Conservation (phyloP, 2,113 vertebrate species). For the Seriola dumerili region DNA sequence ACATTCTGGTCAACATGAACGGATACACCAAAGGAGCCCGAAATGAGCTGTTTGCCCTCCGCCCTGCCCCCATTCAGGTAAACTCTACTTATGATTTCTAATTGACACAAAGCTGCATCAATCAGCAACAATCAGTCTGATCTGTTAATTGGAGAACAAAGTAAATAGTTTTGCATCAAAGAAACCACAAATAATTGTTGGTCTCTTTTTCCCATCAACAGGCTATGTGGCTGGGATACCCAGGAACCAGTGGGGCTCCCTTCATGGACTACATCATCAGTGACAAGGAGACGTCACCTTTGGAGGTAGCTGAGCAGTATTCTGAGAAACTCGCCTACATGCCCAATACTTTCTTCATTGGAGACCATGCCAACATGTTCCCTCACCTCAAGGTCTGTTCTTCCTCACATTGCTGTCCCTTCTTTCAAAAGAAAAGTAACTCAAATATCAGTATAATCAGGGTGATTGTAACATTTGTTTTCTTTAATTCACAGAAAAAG, state of each 20-base stretch:
- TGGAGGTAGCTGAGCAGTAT: constrained; percentile 96
- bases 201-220: constrained; percentile 56
- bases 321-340: constrained; percentile 99
- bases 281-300: constrained; percentile 97
- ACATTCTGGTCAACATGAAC: constrained; percentile 99
- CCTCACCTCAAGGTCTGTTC: constrained; percentile 95
- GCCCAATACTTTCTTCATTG: constrained; percentile 98
- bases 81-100: neutral
- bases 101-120: neutral
- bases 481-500: constrained; percentile 90
- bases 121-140: neutral
- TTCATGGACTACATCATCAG: constrained; percentile 99
- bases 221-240: constrained; percentile 99
- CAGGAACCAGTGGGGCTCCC: constrained; percentile 96
- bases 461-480: neutral
- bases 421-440: neutral
- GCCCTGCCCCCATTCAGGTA: constrained; percentile 96
- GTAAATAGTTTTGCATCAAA: neutral
- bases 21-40: constrained; percentile 98
- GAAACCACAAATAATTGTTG: neutral
- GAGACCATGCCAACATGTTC: constrained; percentile 99
- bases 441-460: neutral
- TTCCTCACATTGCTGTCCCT: neutral
- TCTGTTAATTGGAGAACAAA: neutral
- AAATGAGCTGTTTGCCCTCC: constrained; percentile 96